A percentile compares a stretch with the other conserved stretches of the same genome.
These are phyloP conservation scores for Elegia similella DNA, from an alignment of 2,888 invertebrate species.

Conservation along the genomic window DNA sequence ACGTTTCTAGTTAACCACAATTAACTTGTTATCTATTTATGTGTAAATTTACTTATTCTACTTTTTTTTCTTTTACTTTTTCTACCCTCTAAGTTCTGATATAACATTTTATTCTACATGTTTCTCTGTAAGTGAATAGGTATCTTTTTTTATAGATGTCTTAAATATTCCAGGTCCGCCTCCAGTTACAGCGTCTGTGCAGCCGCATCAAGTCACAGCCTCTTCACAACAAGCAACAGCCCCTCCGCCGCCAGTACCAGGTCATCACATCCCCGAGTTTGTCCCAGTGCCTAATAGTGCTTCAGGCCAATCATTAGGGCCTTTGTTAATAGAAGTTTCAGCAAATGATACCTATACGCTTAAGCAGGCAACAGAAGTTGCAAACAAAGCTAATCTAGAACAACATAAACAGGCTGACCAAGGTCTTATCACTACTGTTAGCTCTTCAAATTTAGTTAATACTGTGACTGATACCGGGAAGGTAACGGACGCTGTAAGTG, in stretches of 20 bases:
- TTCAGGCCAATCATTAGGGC: slow-evolving; percentile 35
- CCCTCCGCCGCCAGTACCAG: background rate
- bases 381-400: background rate
- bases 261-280: background rate
- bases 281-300: slow-evolving; percentile 23
- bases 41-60: too few species aligned
- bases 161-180: background rate
- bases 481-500: slow-evolving; percentile 51
- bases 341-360: slow-evolving; percentile 26
- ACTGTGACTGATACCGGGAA: slow-evolving; percentile 35
- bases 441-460: background rate
- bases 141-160: background rate
- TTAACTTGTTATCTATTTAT: too few species aligned
- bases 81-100: too few species aligned
- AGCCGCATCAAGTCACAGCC: background rate
- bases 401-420: slow-evolving; percentile 19
- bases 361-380: background rate
- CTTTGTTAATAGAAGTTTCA: slow-evolving; percentile 51
- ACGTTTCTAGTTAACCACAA: too few species aligned
- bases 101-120: too few species aligned
- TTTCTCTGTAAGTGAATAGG: too few species aligned
- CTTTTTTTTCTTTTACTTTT: too few species aligned
- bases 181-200: background rate
- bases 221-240: background rate
- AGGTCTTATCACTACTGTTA: slow-evolving; percentile 12